These are phyloP conservation scores for Pholis gunnellus DNA, from an alignment of 2,113 vertebrate species.

Conservation along the genomic window DNA sequence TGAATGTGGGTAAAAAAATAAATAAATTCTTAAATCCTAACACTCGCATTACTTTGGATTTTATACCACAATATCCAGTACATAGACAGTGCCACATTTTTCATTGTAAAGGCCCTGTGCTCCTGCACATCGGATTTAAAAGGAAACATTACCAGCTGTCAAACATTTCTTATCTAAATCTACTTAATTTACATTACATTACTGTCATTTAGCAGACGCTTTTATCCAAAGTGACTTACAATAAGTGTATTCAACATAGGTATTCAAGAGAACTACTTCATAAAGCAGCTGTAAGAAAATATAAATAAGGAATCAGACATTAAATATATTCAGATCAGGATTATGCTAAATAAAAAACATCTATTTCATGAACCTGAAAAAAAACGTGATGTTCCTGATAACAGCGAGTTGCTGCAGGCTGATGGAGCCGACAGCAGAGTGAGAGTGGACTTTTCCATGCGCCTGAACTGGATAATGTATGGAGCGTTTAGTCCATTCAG, in stretches of 20 bases:
- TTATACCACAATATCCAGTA: background rate
- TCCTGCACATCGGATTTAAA: background rate
- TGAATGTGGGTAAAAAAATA: background rate
- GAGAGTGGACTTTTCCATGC: background rate
- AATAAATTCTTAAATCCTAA: background rate
- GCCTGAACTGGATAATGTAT: slow-evolving; percentile 8
- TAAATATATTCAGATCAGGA: background rate
- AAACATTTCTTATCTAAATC: background rate
- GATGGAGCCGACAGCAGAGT: background rate
- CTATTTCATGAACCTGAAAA: background rate
- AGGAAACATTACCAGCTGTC: background rate
- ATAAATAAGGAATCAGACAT: background rate
- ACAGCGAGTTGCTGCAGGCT: slow-evolving; percentile 2
- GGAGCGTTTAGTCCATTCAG: slow-evolving; percentile 20
- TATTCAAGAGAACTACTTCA: too few relatives aligned
- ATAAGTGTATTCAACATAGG: too few relatives aligned
- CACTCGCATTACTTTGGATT: background rate
- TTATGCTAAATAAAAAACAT: background rate
- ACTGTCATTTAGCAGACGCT: too few relatives aligned
- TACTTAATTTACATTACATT: background rate
- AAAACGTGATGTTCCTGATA: background rate
- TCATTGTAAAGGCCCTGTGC: background rate
- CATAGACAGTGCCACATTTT: background rate
- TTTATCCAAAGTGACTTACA: too few relatives aligned
- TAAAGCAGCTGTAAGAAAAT: background rate